phyloP scores from a whole-genome alignment of 2,888 invertebrate species.

The Heliconius cydno region DNA sequence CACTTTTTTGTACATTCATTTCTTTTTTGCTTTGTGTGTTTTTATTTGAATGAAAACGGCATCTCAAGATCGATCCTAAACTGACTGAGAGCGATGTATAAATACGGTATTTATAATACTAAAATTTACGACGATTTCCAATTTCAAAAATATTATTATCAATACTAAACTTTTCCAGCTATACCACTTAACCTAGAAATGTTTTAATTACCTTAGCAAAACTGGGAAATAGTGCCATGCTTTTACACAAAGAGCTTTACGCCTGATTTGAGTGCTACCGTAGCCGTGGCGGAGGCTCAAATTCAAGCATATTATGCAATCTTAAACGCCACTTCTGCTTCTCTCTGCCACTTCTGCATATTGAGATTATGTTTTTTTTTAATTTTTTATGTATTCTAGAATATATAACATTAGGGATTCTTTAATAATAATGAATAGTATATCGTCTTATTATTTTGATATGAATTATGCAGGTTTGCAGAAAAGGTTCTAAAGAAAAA shows the following conservation, averaged over 20 bases:
- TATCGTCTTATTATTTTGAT: not conserved
- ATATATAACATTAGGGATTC: no score
- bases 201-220: conserved; percentile 35
- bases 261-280: conserved; percentile 43
- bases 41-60: no score
- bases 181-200: conserved; percentile 19
- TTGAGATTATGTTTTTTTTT: not conserved
- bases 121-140: not conserved
- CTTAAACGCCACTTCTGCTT: conserved; percentile 22
- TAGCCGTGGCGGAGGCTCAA: conserved; percentile 35
- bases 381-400: not conserved
- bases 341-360: not conserved
- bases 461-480: not conserved
- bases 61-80: no score
- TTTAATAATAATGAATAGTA: not conserved
- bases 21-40: no score
- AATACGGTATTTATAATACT: no score
- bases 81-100: no score
- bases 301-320: conserved; percentile 40
- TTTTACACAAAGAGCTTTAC: conserved; percentile 42
- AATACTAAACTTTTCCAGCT: conserved; percentile 16
- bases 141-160: not conserved
- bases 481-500: not conserved
- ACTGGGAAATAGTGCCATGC: conserved; percentile 40
- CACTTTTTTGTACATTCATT: no score